phyloP scores from a whole-genome alignment of 2,797 vertebrate genomes.

The Ptychadena robeensis region DNA sequence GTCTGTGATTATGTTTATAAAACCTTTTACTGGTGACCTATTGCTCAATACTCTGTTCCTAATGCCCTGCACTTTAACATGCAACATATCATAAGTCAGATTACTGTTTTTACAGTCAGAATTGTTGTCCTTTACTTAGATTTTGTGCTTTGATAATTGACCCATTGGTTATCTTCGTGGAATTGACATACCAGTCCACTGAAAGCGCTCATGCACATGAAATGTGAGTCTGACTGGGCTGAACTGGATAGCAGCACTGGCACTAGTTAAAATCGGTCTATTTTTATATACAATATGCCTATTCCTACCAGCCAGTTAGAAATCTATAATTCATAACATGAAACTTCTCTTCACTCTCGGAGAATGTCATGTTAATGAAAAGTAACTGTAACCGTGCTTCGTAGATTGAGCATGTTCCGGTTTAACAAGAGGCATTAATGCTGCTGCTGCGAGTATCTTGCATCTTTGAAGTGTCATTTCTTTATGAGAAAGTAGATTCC shows the following conservation, averaged over 20 bases:
- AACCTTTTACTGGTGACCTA: too few species aligned
- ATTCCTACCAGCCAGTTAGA: too few species aligned
- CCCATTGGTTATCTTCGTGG: not conserved
- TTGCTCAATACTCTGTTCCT: too few species aligned
- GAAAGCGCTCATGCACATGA: not conserved
- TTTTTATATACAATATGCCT: too few species aligned
- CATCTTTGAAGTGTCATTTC: not conserved
- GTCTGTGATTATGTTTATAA: too few species aligned
- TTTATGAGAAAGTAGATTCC: not conserved
- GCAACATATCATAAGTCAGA: too few species aligned
- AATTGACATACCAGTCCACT: not conserved
- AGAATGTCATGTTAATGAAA: not conserved
- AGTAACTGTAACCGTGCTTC: not conserved
- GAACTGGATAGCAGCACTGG: not conserved
- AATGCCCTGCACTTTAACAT: too few species aligned
- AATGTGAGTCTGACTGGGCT: too few species aligned
- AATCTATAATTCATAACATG: too few species aligned
- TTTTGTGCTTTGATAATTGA: not conserved
- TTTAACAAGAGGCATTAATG: not conserved
- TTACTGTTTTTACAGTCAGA: too few species aligned
- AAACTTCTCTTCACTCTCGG: too few species aligned
- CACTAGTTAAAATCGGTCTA: too few species aligned
- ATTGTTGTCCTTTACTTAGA: not conserved
- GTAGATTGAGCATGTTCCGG: not conserved
- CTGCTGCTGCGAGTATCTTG: not conserved